phyloP scores from a whole-genome alignment of 2,888 invertebrate species.

The Malacosoma neustria region DNA sequence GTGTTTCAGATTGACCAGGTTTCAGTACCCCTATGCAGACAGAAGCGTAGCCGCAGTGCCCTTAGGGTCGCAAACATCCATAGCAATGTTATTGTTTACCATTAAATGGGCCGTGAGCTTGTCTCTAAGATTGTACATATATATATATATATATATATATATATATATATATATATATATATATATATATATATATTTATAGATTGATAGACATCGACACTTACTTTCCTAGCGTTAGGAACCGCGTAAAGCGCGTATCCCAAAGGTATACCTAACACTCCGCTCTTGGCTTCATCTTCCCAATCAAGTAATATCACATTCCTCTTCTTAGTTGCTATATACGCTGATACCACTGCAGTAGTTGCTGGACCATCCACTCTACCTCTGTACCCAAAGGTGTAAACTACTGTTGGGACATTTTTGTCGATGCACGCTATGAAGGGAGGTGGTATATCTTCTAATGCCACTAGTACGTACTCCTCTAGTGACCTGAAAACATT shows the following conservation, averaged over 20 bases:
- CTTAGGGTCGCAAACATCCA: conserved; percentile 4
- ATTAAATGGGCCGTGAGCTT: too few species aligned
- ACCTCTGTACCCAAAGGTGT: conserved; percentile 61
- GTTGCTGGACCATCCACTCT: conserved; percentile 46
- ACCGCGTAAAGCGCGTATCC: conserved; percentile 51
- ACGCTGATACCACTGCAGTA: conserved; percentile 43
- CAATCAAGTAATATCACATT: conserved; percentile 60
- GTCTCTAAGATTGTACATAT: too few species aligned
- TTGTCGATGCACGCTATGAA: conserved; percentile 41
- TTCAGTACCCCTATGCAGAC: too few species aligned
- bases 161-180: too few species aligned
- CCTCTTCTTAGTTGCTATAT: conserved; percentile 43
- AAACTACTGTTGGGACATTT: conserved; percentile 42
- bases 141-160: too few species aligned
- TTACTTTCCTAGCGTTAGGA: conserved; percentile 53
- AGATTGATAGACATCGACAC: too few species aligned
- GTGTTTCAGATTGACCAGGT: too few species aligned
- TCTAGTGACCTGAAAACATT: conserved; percentile 32
- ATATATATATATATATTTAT: too few species aligned
- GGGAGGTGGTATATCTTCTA: conserved; percentile 23
- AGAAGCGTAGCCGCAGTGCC: too few species aligned
- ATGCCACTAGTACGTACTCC: conserved; percentile 28
- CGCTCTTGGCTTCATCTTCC: conserved; percentile 55
- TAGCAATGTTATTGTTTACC: neutral
- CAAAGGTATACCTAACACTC: conserved; percentile 40